These are phyloP conservation scores for Sebastes schlegelii DNA, from an alignment of 2,113 vertebrate genomes.

Conservation along the genomic window DNA sequence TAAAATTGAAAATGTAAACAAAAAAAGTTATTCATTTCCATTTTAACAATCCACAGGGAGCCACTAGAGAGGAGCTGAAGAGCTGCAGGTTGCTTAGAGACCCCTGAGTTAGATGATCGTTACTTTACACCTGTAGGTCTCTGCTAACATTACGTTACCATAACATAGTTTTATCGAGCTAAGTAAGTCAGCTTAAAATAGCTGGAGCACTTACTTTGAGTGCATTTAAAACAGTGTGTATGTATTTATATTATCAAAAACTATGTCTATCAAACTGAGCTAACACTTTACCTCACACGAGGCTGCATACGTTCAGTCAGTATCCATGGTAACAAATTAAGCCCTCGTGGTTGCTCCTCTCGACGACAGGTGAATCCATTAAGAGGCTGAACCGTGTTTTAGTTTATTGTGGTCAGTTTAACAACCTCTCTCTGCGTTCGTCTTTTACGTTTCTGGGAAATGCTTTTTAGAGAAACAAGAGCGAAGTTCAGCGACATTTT, in stretches of 20 bases:
- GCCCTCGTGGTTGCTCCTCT: not conserved
- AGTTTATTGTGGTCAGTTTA: too few relatives aligned
- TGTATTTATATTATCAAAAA: not conserved
- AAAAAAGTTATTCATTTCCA: too few relatives aligned
- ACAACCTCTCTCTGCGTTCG: not conserved
- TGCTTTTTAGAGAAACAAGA: too few relatives aligned
- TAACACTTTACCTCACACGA: not conserved
- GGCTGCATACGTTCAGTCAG: not conserved
- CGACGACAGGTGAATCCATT: not conserved
- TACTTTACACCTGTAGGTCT: too few relatives aligned
- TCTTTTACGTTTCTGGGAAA: not conserved
- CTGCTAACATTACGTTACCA: too few relatives aligned
- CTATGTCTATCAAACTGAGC: too few relatives aligned
- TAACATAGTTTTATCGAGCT: not conserved
- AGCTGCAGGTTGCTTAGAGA: too few relatives aligned
- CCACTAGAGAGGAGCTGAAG: too few relatives aligned
- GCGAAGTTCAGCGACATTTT: not conserved
- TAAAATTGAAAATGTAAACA: too few relatives aligned
- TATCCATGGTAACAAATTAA: not conserved
- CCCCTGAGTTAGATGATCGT: too few relatives aligned
- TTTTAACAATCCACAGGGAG: too few relatives aligned
- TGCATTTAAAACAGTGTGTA: not conserved
- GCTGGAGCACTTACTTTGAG: not conserved
- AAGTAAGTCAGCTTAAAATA: not conserved
- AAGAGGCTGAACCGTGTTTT: too few relatives aligned